Evolutionary conservation across 2,797 vertebrate species (phyloP).

Genomic region (Phoeniculus purpureus): DNA sequence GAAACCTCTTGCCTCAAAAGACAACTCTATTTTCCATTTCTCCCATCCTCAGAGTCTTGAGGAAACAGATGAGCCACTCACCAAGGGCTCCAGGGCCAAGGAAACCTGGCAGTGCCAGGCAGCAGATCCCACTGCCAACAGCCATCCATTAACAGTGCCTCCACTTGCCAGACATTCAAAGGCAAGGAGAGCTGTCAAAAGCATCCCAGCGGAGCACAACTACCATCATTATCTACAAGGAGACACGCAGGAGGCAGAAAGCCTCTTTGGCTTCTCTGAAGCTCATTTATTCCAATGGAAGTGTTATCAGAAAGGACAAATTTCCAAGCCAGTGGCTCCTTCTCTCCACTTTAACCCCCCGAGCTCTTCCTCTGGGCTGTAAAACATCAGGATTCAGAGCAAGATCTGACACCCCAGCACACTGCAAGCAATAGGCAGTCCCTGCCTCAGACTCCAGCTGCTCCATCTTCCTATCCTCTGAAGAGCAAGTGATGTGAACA

Average conservation of each 20-base stretch:
- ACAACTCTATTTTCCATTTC: not conserved
- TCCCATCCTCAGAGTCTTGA: not conserved
- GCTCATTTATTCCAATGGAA: not conserved
- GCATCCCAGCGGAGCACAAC: not conserved
- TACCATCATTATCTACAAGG: not conserved
- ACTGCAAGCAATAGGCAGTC: rapidly evolving
- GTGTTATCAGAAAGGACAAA: not conserved
- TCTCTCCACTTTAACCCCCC: not conserved
- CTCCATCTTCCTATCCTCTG: not conserved
- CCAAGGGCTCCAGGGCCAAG: not conserved
- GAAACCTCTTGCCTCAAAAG: not conserved
- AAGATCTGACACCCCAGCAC: not conserved
- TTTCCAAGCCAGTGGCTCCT: not conserved
- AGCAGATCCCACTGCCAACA: not conserved
- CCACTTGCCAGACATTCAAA: not conserved
- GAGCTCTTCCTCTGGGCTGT: not conserved
- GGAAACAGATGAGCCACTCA: not conserved
- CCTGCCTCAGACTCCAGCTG: not conserved
- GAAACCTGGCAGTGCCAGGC: not conserved
- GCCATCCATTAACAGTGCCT: not conserved
- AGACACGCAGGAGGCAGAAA: not conserved
- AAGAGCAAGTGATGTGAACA: not conserved
- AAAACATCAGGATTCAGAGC: not conserved
- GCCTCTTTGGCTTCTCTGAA: not conserved
- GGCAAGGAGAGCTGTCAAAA: not conserved